These are phyloP conservation scores for Perizoma affinitatum DNA, from an alignment of 2,888 invertebrate genomes.

Conservation along the genomic window DNA sequence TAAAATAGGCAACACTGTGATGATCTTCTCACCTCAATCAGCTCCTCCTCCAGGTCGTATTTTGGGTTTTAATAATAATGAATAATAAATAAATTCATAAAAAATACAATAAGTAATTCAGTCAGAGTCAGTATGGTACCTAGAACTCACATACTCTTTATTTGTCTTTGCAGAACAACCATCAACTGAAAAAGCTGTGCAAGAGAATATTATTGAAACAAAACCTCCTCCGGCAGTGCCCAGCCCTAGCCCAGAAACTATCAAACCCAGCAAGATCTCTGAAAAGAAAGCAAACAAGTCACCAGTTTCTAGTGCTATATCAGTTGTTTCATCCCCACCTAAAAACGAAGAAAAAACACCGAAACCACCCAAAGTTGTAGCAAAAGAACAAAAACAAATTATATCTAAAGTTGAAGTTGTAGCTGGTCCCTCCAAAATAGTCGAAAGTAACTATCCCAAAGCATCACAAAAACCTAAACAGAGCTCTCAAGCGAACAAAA, in stretches of 20 bases:
- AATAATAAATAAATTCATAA: no score
- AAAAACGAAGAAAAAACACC: conserved; percentile 76
- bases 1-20: conserved; percentile 96
- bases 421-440: conserved; percentile 77
- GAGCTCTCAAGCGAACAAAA: conserved; percentile 54
- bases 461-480: conserved; percentile 58
- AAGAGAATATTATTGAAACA: conserved; percentile 78
- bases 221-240: conserved; percentile 73
- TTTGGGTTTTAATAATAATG: background rate
- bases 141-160: conserved; percentile 14
- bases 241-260: conserved; percentile 70
- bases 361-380: conserved; percentile 74
- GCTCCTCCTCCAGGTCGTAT: conserved; percentile 87
- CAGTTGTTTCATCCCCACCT: conserved; percentile 66
- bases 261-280: conserved; percentile 75
- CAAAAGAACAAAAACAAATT: conserved; percentile 75
- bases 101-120: background rate
- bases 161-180: conserved; percentile 67
- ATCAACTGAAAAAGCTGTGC: conserved; percentile 70
- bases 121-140: background rate
- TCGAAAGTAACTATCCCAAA: conserved; percentile 66
- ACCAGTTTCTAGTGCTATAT: conserved; percentile 71
- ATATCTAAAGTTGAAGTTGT: conserved; percentile 84
- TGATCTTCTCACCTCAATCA: conserved; percentile 96
- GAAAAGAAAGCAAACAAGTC: conserved; percentile 71